These are phyloP conservation scores for Chaitophorus viminalis DNA, from an alignment of 2,888 invertebrate genomes.

Conservation along the genomic window DNA sequence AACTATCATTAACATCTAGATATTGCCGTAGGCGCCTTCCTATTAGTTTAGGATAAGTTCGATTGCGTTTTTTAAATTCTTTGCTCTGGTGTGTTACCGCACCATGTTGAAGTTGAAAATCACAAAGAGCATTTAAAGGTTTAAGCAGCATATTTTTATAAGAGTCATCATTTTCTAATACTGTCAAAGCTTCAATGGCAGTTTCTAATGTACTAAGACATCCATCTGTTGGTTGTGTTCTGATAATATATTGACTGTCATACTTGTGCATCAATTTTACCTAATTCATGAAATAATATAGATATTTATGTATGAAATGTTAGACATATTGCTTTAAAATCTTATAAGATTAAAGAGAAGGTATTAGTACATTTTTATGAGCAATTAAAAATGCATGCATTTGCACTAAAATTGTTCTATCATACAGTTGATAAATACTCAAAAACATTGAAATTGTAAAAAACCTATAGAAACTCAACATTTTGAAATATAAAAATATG, in stretches of 20 bases:
- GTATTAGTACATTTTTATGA: too few relatives aligned
- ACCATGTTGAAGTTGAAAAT: conserved; percentile 88
- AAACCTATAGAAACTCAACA: too few relatives aligned
- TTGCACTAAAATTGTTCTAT: too few relatives aligned
- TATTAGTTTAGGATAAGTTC: conserved; percentile 81
- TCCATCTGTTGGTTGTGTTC: conserved; percentile 92
- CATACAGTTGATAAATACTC: too few relatives aligned
- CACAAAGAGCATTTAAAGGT: conserved; percentile 85
- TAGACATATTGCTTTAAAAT: neutral
- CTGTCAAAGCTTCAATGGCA: conserved; percentile 81
- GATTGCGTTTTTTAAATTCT: conserved; percentile 84
- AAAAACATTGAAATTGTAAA: too few relatives aligned
- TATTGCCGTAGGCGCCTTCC: conserved; percentile 78
- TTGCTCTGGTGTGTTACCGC: conserved; percentile 94
- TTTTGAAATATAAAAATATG: too few relatives aligned
- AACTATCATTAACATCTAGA: conserved; percentile 65
- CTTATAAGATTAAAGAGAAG: too few relatives aligned
- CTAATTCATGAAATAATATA: conserved; percentile 65
- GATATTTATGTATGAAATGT: neutral
- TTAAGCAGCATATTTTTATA: conserved; percentile 77
- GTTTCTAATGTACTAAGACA: conserved; percentile 92
- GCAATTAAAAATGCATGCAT: too few relatives aligned
- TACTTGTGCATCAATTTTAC: conserved; percentile 80
- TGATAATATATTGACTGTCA: conserved; percentile 87
- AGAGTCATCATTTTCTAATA: conserved; percentile 77